Conservation (phyloP, 2,888 invertebrate genomes). For the Oligia fasciuncula region DNA sequence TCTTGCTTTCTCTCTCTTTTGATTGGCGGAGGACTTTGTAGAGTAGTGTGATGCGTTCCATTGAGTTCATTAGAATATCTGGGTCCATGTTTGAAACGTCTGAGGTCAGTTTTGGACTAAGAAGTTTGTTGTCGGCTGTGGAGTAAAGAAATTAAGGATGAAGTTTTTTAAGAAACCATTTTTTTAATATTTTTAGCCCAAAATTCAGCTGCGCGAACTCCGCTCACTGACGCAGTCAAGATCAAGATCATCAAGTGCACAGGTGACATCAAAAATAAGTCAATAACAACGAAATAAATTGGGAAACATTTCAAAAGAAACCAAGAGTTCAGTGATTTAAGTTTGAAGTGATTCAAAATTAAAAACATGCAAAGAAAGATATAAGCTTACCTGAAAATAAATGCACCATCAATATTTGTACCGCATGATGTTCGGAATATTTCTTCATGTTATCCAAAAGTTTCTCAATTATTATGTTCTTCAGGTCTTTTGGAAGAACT, state of each 20-base stretch:
- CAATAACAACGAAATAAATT: too few species aligned
- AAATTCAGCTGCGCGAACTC: too few species aligned
- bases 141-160: conserved; percentile 6
- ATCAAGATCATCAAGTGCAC: too few species aligned
- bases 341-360: too few species aligned
- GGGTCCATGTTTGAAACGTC: conserved; percentile 88
- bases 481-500: conserved; percentile 83
- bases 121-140: conserved; percentile 84
- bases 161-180: too few species aligned
- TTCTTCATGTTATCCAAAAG: conserved; percentile 80
- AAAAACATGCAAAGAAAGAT: too few species aligned
- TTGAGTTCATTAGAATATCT: conserved; percentile 86
- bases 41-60: conserved; percentile 85
- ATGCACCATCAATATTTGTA: conserved; percentile 85
- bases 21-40: conserved; percentile 81
- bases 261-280: too few species aligned
- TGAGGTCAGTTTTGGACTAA: conserved; percentile 81
- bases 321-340: too few species aligned
- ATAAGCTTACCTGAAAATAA: conserved; percentile 79
- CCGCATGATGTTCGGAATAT: conserved; percentile 80
- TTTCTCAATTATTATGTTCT: conserved; percentile 82
- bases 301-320: too few species aligned
- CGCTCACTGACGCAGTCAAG: too few species aligned
- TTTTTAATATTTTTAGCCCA: too few species aligned
- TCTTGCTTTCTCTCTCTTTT: conserved; percentile 72